A percentile compares a stretch with the other conserved stretches of the same genome.
phyloP scores from a whole-genome alignment of 2,888 invertebrate species.

The Palloptera scutellata region DNA sequence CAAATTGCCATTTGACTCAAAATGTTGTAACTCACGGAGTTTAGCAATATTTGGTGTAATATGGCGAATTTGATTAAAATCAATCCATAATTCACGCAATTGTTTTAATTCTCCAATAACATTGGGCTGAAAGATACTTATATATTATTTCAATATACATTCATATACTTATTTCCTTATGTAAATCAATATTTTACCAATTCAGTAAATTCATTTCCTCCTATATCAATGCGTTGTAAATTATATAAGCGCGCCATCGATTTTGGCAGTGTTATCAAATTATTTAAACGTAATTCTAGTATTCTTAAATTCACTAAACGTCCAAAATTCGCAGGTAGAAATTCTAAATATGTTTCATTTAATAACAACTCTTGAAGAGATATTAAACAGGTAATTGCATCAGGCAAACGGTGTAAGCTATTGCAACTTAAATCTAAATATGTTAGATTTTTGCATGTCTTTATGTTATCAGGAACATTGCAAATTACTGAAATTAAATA shows the following conservation, averaged over 20 bases:
- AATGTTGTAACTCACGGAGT: conserved; percentile 74
- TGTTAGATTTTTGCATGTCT: conserved; percentile 82
- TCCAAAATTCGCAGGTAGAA: conserved; percentile 93
- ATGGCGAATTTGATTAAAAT: conserved; percentile 75
- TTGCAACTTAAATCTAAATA: conserved; percentile 90
- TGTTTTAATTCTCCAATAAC: conserved; percentile 74
- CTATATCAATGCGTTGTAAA: conserved; percentile 87
- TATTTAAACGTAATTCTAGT: conserved; percentile 90
- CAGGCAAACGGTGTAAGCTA: conserved; percentile 90
- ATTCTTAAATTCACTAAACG: conserved; percentile 83
- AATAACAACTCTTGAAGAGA: conserved; percentile 87
- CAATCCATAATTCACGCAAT: conserved; percentile 80
- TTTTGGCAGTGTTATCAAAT: conserved; percentile 88
- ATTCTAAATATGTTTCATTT: conserved; percentile 92
- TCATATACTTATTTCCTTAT: too few relatives aligned
- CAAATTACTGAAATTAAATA: conserved; percentile 70
- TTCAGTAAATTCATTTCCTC: conserved; percentile 88
- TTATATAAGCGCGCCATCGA: conserved; percentile 84
- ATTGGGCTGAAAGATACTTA: conserved; percentile 70
- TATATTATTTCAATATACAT: neutral
- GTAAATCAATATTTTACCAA: conserved; percentile 68
- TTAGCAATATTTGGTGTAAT: conserved; percentile 74
- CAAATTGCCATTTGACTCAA: conserved; percentile 85
- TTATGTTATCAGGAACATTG: conserved; percentile 87
- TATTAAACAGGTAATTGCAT: conserved; percentile 87